Evolutionary conservation across 2,797 vertebrate genomes (phyloP).

Genomic region (Megalops cyprinoides): DNA sequence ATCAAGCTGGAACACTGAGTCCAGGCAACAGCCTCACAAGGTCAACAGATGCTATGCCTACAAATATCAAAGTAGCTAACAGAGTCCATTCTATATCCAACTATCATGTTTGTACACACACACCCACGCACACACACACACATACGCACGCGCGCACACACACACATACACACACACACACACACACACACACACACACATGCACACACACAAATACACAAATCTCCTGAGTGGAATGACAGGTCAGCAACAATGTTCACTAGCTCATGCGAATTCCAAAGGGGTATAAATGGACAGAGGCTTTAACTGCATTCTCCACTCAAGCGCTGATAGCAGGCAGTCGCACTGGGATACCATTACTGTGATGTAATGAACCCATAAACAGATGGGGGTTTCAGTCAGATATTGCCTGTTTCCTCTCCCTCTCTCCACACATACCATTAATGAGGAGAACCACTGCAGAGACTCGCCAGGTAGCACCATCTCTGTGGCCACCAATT

Average conservation of each 20-base stretch:
- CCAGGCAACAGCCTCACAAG: too few species aligned
- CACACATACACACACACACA: slow-evolving; percentile 25
- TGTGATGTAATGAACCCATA: neutral
- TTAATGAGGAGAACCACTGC: neutral
- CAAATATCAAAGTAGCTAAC: too few species aligned
- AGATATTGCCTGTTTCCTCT: neutral
- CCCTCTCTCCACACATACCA: neutral
- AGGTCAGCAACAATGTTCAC: slow-evolving; percentile 2
- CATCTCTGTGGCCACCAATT: neutral
- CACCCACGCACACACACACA: slow-evolving; percentile 20
- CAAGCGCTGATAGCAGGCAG: neutral
- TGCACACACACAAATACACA: neutral
- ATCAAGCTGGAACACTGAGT: too few species aligned
- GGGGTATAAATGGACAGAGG: neutral
- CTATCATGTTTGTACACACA: too few species aligned
- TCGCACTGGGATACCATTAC: neutral
- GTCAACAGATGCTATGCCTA: too few species aligned
- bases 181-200: neutral
- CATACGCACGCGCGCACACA: slow-evolving; percentile 35
- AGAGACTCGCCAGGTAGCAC: neutral
- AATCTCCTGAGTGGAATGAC: neutral
- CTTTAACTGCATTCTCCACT: neutral
- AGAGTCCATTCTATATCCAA: too few species aligned
- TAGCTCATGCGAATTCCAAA: neutral
- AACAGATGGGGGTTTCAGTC: neutral